Evolutionary conservation across 1,140 invertebrate species (phyloP), one percentile per base, ranked within the genome.

Genomic region (Drosophila asahinai): DNA sequence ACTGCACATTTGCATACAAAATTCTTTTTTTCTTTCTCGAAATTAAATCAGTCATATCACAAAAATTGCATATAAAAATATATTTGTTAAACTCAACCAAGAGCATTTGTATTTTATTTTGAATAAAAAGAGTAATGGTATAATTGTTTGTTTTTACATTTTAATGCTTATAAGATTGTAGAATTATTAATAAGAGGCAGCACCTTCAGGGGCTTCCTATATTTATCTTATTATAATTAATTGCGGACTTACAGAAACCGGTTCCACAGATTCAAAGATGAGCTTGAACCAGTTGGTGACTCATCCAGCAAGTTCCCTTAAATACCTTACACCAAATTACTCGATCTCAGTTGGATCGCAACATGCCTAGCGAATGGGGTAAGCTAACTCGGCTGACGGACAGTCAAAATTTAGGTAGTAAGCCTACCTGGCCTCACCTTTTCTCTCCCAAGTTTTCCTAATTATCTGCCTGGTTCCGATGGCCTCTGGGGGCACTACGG

Each of bases 401-500:
- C 2, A 15, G 14, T 55, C 27, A n/a, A 30, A n/a, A 17, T 33
- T 54, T 43, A 22, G 15, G 1, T 36, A 40, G 11, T 48, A n/a
- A 38, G 52, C 12, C 36, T 3, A 19, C 3, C 30, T 57, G 17
- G n/a, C 5, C 17, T 19, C 15, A 15, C 22, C 15, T 60, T 33
- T 40, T 19, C 17, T 27, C 14, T 19, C 14, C 33, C 1, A 14
- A 77, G 74, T 60, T 38, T 30, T 65, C 7, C 17, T 80, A 1
- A 40, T 62, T 15, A 12, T 81, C 27, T 54, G 54, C 12, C 43
- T 77, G 15, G 52, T 65, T 11, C 66, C 75, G 15, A 91, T 91
- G 87, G 71, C 79, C 30, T 47, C 70, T 2, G 83, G 68, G 8
- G 84, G 84, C n/a, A 80, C 74, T 7, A 66, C 52, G 27, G 17